These are phyloP conservation scores for Psylliodes chrysocephalus DNA, from an alignment of 2,888 invertebrate genomes.

Conservation along the genomic window DNA sequence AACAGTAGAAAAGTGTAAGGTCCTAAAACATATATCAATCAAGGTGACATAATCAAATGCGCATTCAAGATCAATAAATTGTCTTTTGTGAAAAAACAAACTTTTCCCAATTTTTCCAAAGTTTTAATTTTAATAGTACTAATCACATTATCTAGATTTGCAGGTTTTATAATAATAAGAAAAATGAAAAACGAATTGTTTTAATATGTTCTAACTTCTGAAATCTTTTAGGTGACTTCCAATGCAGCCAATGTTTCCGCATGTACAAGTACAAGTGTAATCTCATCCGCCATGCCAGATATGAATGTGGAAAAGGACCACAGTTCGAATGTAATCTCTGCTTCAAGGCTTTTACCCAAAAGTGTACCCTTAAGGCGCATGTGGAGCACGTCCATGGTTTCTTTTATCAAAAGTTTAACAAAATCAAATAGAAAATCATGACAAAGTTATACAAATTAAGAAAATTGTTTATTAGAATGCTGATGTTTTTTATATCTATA, in stretches of 20 bases:
- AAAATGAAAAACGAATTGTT: too few species aligned
- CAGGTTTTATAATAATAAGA: too few species aligned
- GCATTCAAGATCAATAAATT: too few species aligned
- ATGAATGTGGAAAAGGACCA: constrained; percentile 67
- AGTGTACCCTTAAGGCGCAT: constrained; percentile 48
- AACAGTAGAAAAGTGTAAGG: too few species aligned
- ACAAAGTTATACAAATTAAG: background rate
- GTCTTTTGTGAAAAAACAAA: too few species aligned
- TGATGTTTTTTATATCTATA: too few species aligned
- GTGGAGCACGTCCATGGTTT: constrained; percentile 47
- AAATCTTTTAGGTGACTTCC: constrained; percentile 19
- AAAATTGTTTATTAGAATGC: background rate
- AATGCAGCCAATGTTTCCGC: constrained; percentile 47
- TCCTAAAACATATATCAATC: too few species aligned
- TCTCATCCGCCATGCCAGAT: constrained; percentile 70
- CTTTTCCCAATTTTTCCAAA: too few species aligned
- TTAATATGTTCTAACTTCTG: too few species aligned
- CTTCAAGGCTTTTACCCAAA: constrained; percentile 53
- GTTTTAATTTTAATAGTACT: too few species aligned
- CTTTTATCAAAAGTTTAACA: background rate
- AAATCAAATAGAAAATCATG: constrained; percentile 1
- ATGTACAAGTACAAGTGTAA: constrained; percentile 51
- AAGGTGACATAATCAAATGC: too few species aligned
- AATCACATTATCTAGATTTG: too few species aligned
- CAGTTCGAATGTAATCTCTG: constrained; percentile 53